These are phyloP conservation scores for Myotis davidii DNA, from an alignment of 2,113 vertebrate species.

Conservation along the genomic window DNA sequence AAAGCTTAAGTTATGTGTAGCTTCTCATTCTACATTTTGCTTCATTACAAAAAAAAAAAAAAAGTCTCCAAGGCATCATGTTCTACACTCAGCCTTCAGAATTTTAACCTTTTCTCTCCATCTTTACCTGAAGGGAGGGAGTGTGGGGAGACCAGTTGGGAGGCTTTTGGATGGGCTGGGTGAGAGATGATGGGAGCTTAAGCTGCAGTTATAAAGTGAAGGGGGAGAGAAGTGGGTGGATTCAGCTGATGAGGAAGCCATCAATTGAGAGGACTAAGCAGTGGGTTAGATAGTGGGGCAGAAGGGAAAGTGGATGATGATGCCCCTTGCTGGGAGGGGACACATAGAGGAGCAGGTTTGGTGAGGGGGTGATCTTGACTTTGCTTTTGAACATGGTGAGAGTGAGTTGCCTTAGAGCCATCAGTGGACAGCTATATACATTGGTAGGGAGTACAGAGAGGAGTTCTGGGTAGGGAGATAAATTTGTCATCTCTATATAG, in stretches of 20 bases:
- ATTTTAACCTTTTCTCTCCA: background rate
- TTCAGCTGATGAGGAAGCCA: background rate
- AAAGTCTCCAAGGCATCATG: background rate
- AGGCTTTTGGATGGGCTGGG: background rate
- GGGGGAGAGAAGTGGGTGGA: background rate
- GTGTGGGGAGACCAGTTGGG: background rate
- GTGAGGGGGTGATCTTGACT: background rate
- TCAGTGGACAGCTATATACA: too few relatives aligned
- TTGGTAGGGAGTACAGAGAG: background rate
- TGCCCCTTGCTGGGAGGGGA: background rate
- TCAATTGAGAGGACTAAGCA: background rate
- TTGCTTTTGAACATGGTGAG: background rate
- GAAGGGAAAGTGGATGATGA: background rate
- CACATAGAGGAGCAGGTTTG: background rate
- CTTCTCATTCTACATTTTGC: conserved; percentile 9
- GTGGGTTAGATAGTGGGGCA: background rate
- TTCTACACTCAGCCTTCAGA: background rate
- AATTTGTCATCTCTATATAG: background rate
- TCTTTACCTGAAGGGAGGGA: background rate
- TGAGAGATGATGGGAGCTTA: background rate
- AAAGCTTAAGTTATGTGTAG: background rate
- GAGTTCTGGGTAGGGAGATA: background rate
- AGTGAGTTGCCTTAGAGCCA: background rate
- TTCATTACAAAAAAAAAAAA: background rate
- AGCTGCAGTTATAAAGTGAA: background rate